phyloP scores from a whole-genome alignment of 1,140 invertebrate species.

The Camponotus pennsylvanicus region DNA sequence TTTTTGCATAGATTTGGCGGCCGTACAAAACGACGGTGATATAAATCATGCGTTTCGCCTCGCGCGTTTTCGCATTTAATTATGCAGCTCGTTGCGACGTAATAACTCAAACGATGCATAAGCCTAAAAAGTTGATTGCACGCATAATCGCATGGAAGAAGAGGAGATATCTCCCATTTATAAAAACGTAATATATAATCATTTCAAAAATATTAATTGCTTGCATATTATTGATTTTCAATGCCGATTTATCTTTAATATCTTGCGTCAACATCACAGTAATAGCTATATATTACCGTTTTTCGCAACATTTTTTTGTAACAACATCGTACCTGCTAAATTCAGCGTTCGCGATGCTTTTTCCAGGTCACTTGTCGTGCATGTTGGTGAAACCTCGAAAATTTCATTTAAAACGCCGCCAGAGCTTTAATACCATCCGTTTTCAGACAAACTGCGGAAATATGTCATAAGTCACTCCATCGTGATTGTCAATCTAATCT shows the following conservation, averaged over 20 bases:
- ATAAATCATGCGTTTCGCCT: slow-evolving; percentile 22
- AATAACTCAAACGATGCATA: slow-evolving; percentile 26
- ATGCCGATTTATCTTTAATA: slow-evolving; percentile 1
- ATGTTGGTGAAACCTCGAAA: neutral
- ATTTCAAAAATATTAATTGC: slow-evolving; percentile 15
- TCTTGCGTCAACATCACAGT: neutral
- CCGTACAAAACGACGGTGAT: neutral
- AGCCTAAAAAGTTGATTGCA: slow-evolving; percentile 42
- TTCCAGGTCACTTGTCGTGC: neutral
- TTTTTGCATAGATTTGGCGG: slow-evolving; percentile 28
- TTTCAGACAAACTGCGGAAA: slow-evolving; percentile 15
- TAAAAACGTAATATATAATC: slow-evolving; percentile 8
- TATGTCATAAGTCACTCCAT: slow-evolving; percentile 16
- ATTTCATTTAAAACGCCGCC: slow-evolving; percentile 22
- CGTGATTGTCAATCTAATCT: slow-evolving; percentile 42
- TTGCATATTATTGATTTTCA: slow-evolving; percentile 1
- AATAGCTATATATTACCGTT: neutral
- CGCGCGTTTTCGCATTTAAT: slow-evolving; percentile 22
- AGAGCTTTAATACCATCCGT: neutral
- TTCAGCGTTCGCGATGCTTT: neutral
- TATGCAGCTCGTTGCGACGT: slow-evolving; percentile 47
- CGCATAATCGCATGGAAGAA: neutral
- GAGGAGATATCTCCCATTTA: neutral
- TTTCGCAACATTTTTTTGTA: neutral
- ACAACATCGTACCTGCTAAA: neutral